Base-by-base conservation (phyloP, 2,888 invertebrate genomes). In the Campoplex nolae region DNA sequence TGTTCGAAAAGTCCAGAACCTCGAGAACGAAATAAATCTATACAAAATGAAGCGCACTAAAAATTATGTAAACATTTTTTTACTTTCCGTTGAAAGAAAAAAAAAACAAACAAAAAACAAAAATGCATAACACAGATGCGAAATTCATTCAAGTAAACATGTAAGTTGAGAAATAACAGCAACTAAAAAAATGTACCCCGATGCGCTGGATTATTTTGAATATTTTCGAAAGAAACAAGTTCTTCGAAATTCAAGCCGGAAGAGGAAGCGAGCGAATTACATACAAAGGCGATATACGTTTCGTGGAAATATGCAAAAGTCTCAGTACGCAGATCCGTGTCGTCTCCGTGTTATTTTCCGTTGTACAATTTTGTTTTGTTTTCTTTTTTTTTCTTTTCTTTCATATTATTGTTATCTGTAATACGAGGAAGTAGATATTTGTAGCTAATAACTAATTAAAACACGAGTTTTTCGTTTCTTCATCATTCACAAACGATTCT, bases 211-310 rank as follows among this genome's bases (percentile, higher is more conserved):
- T 35, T 68, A 68, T 11, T 77, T 65, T 51, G 51, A 48, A 62
- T 48, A 45, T 67, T 48, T 67, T 32, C 4, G 18, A 45, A 62
- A 62, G 28, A 32, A 67, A 48, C 8, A 38, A n/a, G 32, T 38
- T 58, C 58, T 13, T 65, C 51, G n/a, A 48, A 51, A 32, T 54
- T 38, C 23, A n/a, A 42, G 9, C 13, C 77, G 67, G 67, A 51
- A 78, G 67, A 51, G 67, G 77, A 78, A 78, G 77, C 28, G 38
- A 54, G 54, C 0, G 38, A 54, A 68, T 54, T 45, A 2, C 45
- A 35, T 28, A 38, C n/a, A 38, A 23, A 38, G 16, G 11, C 16
- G 13, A n/a, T n/a, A 45, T 16, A 45, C 16, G 48, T 28, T 70
- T 45, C 0, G 48, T 38, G 16, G 28, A 51, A 76, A 76, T 65